Evolutionary conservation across 2,888 invertebrate species (phyloP).

Genomic region (Oligia latruncula): DNA sequence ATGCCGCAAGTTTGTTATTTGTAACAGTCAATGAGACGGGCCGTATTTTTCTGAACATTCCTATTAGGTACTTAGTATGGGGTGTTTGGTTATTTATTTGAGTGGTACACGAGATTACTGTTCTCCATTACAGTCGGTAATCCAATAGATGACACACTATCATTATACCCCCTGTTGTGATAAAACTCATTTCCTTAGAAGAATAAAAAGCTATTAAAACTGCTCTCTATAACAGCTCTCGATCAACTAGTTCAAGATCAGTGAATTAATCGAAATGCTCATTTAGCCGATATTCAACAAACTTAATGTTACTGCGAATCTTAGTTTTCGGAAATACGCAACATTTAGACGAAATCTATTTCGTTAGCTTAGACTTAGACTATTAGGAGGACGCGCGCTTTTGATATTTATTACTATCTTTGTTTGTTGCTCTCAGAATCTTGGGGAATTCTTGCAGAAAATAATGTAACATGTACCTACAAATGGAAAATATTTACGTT

Average conservation of each 20-base stretch:
- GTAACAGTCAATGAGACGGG: too few species aligned
- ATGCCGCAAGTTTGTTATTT: not conserved
- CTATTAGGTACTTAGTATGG: not conserved
- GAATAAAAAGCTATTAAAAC: constrained; percentile 23
- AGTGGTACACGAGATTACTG: too few species aligned
- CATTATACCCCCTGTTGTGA: not conserved
- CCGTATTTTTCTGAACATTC: not conserved
- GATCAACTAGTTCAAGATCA: constrained; percentile 5
- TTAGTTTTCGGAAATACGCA: constrained; percentile 3
- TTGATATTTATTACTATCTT: constrained; percentile 24
- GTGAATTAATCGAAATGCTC: not conserved
- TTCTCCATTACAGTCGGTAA: not conserved
- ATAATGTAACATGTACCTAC: not conserved
- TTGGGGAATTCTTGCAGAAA: not conserved
- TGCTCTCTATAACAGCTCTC: constrained; percentile 3
- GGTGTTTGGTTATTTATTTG: too few species aligned
- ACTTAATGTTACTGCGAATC: not conserved
- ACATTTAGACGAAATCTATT: constrained; percentile 15
- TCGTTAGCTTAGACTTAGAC: constrained; percentile 6
- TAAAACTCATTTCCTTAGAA: constrained; percentile 7
- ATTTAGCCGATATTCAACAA: constrained; percentile 1
- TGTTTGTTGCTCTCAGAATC: constrained; percentile 26
- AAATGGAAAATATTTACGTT: not conserved
- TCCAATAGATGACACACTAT: not conserved
- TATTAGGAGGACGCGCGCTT: not conserved